Base-by-base conservation (phyloP, 2,113 vertebrate species). In the Atherinomorus stipes region DNA sequence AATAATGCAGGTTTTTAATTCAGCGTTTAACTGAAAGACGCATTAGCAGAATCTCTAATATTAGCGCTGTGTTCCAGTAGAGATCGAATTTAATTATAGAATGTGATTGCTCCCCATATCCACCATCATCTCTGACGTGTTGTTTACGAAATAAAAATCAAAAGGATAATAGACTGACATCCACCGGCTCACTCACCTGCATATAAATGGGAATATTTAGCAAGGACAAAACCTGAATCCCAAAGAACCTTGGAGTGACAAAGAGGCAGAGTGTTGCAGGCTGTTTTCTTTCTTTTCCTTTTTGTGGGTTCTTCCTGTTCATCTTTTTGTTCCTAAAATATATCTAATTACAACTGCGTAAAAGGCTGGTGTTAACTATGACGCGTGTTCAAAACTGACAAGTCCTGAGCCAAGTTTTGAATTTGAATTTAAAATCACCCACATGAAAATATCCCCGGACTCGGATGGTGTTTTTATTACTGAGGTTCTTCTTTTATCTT, bases 161-260 rank as follows among this genome's bases (percentile, higher is more conserved):
- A 85, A 78, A 70, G 60, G 31, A 84, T 91, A 89, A 92, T 85
- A 71, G 63, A 85, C 52, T 21, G 25, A 57, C 76, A 78, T 79
- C 71, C 81, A 89, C 76, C 88, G 86, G 74, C 80, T 83, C 81
- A 19, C 74, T 80, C 80, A 84, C 86, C 82, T 91, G 88, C 84
- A 90, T 91, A 87, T 83, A 80, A 90, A 90, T 90, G 64, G 75
- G 81, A 80, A 77, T 72, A 82, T 89, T 90, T 85, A 89, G 54
- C 49, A 13, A 65, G 62, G 64, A 50, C 47, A 75, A 71, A 47
- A 82, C 52, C 31, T 47, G 64, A 63, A 82, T 74, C 73, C 22
- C 19, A 67, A 62, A 78, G 51, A 82, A 70, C 56, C 61, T 57
- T 61, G 18, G 66, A 61, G 21, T 1, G 11, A 59, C 42, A 71